Percentiles rank a stretch among this genome's conserved stretches.
Evolutionary conservation across 2,888 invertebrate genomes (phyloP).

Genomic region (Autographa pulchrina): DNA sequence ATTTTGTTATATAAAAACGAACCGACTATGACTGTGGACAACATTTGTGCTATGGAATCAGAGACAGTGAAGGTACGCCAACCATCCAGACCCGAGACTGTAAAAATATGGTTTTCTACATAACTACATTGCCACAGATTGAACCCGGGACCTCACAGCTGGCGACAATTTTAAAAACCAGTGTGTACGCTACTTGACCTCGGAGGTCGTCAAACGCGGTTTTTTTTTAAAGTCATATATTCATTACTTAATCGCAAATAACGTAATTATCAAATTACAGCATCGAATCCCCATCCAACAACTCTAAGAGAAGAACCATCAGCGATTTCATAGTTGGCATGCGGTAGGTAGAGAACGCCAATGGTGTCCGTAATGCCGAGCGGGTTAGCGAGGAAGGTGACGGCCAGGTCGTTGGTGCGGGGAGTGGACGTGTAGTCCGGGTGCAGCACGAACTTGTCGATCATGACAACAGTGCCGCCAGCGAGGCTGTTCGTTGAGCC

Average conservation of each 20-base stretch:
- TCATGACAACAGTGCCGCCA: constrained; percentile 64
- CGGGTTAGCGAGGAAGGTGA: constrained; percentile 55
- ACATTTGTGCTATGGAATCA: no score
- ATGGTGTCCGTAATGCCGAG: constrained; percentile 62
- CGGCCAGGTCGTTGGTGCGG: constrained; percentile 67
- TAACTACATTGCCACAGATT: no score
- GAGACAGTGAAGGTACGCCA: no score
- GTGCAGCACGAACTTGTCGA: constrained; percentile 63
- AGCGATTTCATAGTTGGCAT: constrained; percentile 60
- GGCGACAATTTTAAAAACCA: no score
- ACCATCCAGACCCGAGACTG: no score
- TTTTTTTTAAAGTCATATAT: no score
- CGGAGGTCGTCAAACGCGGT: no score
- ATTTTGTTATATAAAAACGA: no score
- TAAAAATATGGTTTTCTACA: no score
- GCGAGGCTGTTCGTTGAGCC: constrained; percentile 73
- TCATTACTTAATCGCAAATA: background rate
- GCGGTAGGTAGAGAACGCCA: constrained; percentile 69
- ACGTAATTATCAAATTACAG: constrained; percentile 60
- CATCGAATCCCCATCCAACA: constrained; percentile 78
- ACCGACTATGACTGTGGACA: no score
- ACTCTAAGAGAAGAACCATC: constrained; percentile 65
- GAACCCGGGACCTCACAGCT: no score
- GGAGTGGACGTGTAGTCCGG: constrained; percentile 67
- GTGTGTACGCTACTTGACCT: no score